These are phyloP conservation scores for Pammene fasciana DNA, from an alignment of 2,888 invertebrate species.

Conservation along the genomic window DNA sequence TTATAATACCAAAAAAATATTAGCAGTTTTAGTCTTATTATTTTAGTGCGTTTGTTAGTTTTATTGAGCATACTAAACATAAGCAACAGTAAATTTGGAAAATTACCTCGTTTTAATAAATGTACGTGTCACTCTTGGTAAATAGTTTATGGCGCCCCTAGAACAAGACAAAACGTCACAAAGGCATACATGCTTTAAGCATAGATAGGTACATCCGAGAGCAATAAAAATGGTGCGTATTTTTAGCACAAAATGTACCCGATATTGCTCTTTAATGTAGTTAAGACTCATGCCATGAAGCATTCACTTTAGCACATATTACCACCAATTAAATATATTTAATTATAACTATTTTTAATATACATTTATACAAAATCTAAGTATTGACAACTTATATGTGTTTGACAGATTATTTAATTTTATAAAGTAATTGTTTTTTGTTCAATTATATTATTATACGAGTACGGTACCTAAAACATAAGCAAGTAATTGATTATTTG, in stretches of 20 bases:
- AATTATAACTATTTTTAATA: too few relatives aligned
- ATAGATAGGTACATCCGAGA: slow-evolving; percentile 19
- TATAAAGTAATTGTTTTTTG: too few relatives aligned
- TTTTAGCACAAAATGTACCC: neutral
- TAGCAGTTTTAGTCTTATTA: neutral
- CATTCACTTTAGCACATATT: slow-evolving; percentile 60
- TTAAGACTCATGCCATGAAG: slow-evolving; percentile 40
- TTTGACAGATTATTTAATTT: too few relatives aligned
- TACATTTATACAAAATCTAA: too few relatives aligned
- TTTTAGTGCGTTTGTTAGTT: slow-evolving; percentile 16
- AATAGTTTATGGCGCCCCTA: slow-evolving; percentile 83
- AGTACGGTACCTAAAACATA: too few relatives aligned
- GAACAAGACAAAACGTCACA: slow-evolving; percentile 84
- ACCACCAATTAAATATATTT: slow-evolving; percentile 48
- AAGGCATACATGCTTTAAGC: slow-evolving; percentile 62
- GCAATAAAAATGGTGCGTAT: neutral
- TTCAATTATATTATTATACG: too few relatives aligned
- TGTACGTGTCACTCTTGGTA: slow-evolving; percentile 93
- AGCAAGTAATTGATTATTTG: too few relatives aligned
- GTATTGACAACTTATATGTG: too few relatives aligned
- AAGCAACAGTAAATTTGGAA: slow-evolving; percentile 54
- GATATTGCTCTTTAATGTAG: neutral
- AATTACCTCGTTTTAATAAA: slow-evolving; percentile 87
- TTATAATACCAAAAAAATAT: neutral
- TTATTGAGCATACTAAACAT: slow-evolving; percentile 51